Base-by-base conservation (phyloP, 2,888 invertebrate genomes). In the Volucella zonaria region DNA sequence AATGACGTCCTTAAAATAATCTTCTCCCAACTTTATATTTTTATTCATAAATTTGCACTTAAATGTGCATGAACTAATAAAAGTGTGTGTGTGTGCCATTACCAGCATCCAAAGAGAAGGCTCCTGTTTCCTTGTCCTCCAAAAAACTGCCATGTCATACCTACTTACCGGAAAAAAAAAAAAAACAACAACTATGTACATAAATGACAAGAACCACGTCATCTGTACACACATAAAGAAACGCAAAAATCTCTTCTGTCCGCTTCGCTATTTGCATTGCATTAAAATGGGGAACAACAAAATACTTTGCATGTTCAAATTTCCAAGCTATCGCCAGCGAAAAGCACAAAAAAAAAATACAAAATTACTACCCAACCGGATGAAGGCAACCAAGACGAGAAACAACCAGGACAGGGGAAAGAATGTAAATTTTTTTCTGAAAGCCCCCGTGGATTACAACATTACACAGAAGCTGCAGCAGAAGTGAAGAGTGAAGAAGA, bases 201-300 rank as follows among this genome's bases (percentile, higher is more conserved):
- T 51, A n/a, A 59, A 59, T 68, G 51, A 66, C 66, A 45, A 64
- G 66, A 43, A n/a, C 56, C 38, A n/a, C 18, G 31, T 47, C 11
- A 49, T 14, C 43, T 56, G 56, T 8, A 62, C 12, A 45, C 18
- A 64, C 45, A 59, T n/a, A 51, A 11, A 18, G 4, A 18, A 18
- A 67, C 45, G 43, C 67, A 18, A 64, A 79, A 81, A 71, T 75
- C 62, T 31, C 31, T 31, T 31, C 62, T 77, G 71, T 61, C 73
- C 85, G 54, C 76, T 64, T 73, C 85, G 54, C 76, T 68, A 76
- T 81, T 85, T 85, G 73, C 85, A 81, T 85, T 81, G 85, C 76
- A 81, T 85, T 76, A 76, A 85, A 85, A 76, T 81, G 56, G 42
- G 81, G 64, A 76, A 83, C 76, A 85, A 83, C 76, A 81, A 81